Evolutionary conservation across 2,113 vertebrate genomes (phyloP).

Genomic region (Chunga burmeisteri): DNA sequence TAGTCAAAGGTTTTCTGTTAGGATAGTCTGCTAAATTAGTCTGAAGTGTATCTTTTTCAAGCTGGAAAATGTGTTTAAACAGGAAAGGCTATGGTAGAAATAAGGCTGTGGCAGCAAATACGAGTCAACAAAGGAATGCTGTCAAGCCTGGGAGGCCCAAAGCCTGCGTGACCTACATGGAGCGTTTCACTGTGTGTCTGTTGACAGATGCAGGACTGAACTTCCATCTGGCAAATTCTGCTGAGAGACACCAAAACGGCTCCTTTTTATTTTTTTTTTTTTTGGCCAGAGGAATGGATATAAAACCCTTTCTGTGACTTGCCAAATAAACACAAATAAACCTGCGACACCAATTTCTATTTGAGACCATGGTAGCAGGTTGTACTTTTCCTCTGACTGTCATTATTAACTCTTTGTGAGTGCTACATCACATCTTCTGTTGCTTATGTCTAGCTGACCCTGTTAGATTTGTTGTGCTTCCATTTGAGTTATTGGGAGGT

Average conservation of each 20-base stretch:
- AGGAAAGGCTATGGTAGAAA: slow-evolving; percentile 33
- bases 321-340: slow-evolving; percentile 26
- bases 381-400: slow-evolving; percentile 41
- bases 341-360: not conserved
- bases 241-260: not conserved
- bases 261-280: not conserved
- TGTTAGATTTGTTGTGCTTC: not conserved
- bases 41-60: slow-evolving; percentile 57
- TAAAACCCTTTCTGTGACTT: slow-evolving; percentile 36
- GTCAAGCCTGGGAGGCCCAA: not conserved
- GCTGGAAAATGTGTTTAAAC: slow-evolving; percentile 37
- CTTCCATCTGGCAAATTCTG: slow-evolving; percentile 6
- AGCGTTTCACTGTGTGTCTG: slow-evolving; percentile 18
- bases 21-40: slow-evolving; percentile 42
- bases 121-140: slow-evolving; percentile 38
- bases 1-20: slow-evolving; percentile 10
- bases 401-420: not conserved
- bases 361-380: not conserved
- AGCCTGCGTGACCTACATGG: slow-evolving; percentile 44
- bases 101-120: slow-evolving; percentile 51
- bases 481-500: not conserved
- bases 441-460: not conserved
- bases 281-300: not conserved
- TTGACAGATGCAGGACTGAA: slow-evolving; percentile 39
- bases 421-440: not conserved